Percentiles rank a stretch among this genome's conserved stretches.
Evolutionary conservation across 30 jellyfish, hydroid and myxozoan genomes (phyloP).

Genomic region (Hydractinia symbiolongicarpus): DNA sequence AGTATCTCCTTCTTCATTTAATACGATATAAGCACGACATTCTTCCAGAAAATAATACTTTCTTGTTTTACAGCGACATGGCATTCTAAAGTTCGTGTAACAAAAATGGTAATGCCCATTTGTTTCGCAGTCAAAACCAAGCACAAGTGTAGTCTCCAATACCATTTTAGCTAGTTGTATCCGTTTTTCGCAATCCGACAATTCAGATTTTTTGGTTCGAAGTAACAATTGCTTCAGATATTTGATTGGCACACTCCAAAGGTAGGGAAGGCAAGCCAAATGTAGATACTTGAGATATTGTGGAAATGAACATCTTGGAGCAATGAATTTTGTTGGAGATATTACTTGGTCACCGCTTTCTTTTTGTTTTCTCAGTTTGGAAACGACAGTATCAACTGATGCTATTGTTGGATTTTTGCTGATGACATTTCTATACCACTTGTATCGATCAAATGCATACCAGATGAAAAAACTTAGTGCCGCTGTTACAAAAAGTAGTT

Average conservation of each 20-base stretch:
- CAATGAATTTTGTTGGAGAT: not conserved
- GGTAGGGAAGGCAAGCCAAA: slow-evolving; percentile 16
- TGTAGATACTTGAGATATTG: slow-evolving; percentile 15
- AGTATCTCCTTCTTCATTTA: not conserved
- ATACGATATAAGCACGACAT: not conserved
- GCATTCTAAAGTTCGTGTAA: slow-evolving; percentile 2
- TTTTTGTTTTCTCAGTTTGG: not conserved
- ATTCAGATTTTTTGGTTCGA: not conserved
- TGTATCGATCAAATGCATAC: slow-evolving; percentile 1
- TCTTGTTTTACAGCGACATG: not conserved
- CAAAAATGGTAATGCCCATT: not conserved
- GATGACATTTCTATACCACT: slow-evolving; percentile 10
- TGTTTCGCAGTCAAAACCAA: not conserved
- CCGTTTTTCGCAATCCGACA: not conserved
- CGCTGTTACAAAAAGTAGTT: too few relatives aligned
- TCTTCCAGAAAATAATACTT: not conserved
- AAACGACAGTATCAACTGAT: not conserved
- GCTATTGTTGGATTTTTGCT: slow-evolving; percentile 2
- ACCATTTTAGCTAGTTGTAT: slow-evolving; percentile 17
- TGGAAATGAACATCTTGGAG: slow-evolving; percentile 1
- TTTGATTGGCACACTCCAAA: slow-evolving; percentile 7
- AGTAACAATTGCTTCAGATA: not conserved
- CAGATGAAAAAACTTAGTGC: not conserved
- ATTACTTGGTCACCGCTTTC: not conserved
- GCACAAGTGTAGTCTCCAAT: slow-evolving; percentile 2